Conservation (phyloP, 2,113 vertebrate species). For the Gymnorhina tibicen region DNA sequence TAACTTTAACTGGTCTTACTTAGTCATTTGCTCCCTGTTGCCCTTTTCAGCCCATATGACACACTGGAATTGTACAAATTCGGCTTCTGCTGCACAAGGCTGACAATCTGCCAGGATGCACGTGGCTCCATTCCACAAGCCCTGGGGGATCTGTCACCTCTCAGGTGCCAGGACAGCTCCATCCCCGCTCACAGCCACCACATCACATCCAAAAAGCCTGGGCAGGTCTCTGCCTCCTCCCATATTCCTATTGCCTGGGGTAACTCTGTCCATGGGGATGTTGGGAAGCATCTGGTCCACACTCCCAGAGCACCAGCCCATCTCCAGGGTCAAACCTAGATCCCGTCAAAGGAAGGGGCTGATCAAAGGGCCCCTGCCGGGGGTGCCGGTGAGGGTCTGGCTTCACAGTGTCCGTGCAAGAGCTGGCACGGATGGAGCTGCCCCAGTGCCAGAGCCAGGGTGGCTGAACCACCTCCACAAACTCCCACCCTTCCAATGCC, state of each 20-base stretch:
- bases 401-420: accelerated
- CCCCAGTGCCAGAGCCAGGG: accelerated
- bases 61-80: neutral
- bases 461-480: neutral
- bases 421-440: accelerated
- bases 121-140: accelerated
- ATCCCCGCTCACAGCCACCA: neutral
- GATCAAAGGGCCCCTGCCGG: neutral
- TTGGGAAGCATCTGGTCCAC: accelerated
- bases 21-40: neutral
- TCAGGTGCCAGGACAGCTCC: neutral
- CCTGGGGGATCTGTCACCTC: neutral
- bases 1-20: neutral
- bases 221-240: accelerated
- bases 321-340: neutral
- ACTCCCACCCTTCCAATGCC: neutral
- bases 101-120: accelerated
- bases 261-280: accelerated
- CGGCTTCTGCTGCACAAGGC: neutral
- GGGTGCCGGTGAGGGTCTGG: accelerated
- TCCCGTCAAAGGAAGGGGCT: neutral
- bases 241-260: accelerated
- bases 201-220: accelerated
- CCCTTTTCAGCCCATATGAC: neutral
- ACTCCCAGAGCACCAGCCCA: neutral